Conservation (phyloP, 1,140 invertebrate genomes). For the Vollenhovia emeryi region DNA sequence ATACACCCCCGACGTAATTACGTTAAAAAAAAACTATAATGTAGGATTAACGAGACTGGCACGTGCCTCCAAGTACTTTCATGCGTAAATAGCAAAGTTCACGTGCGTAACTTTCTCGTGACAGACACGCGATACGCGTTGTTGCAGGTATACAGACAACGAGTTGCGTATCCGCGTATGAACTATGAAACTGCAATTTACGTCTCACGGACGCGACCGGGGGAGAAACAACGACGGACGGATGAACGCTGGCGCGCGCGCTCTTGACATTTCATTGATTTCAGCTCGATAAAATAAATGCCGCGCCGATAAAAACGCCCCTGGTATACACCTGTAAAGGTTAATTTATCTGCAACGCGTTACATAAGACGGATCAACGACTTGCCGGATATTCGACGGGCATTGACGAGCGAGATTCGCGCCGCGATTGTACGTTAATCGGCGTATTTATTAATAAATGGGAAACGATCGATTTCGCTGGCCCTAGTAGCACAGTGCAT, state of each 20-base stretch:
- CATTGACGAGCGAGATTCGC: not conserved
- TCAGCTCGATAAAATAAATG: constrained; percentile 55
- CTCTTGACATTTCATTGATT: constrained; percentile 35
- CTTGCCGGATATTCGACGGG: not conserved
- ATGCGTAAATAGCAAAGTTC: not conserved
- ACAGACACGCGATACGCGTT: not conserved
- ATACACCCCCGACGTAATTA: no score
- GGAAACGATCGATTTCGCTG: not conserved
- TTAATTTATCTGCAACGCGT: constrained; percentile 47
- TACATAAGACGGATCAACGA: constrained; percentile 5
- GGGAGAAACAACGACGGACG: constrained; percentile 15
- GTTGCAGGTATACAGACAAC: no score
- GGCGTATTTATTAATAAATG: not conserved
- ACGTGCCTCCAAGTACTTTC: not conserved
- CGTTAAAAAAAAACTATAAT: no score
- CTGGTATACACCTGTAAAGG: not conserved
- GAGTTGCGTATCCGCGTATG: not conserved
- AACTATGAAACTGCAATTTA: constrained; percentile 61
- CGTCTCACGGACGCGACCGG: not conserved
- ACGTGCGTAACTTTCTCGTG: not conserved
- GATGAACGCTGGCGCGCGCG: not conserved
- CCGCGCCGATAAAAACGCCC: not conserved
- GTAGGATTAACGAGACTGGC: not conserved
- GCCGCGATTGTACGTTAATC: not conserved
- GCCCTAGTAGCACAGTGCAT: no score